Evolutionary conservation across 2,113 vertebrate species (phyloP).

Genomic region (Alligator mississippiensis): DNA sequence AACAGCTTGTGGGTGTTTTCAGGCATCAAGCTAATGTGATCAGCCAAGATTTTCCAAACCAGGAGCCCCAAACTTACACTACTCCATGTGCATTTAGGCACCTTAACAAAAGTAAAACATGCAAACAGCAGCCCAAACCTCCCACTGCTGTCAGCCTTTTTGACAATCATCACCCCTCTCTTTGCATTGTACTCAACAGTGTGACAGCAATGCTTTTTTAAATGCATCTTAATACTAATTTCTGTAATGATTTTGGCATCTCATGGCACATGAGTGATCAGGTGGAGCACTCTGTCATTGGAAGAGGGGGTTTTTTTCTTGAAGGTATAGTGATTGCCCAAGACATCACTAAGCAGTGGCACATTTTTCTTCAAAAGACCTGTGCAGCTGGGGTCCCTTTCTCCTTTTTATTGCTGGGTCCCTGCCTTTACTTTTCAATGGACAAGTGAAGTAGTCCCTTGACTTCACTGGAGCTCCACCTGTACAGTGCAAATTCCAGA

Average conservation of each 20-base stretch:
- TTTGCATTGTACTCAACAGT: background rate
- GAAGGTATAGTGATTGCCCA: background rate
- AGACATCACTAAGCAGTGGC: background rate
- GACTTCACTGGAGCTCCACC: background rate
- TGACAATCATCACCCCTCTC: background rate
- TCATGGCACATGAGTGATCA: background rate
- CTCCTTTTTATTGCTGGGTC: background rate
- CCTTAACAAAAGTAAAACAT: background rate
- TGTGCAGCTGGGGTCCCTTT: background rate
- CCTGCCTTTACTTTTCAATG: background rate
- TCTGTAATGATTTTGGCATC: background rate
- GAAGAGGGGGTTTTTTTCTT: background rate
- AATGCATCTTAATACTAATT: background rate
- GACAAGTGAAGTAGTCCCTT: background rate
- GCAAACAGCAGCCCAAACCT: background rate
- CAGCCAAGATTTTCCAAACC: background rate
- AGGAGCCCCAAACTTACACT: background rate
- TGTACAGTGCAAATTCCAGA: background rate
- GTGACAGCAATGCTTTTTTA: background rate
- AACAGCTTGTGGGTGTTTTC: background rate
- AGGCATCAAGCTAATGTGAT: background rate
- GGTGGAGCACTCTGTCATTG: accelerated
- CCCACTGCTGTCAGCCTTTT: background rate
- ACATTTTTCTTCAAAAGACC: background rate
- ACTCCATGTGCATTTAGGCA: background rate